These are phyloP conservation scores for Neodiprion virginianus DNA, from an alignment of 1,140 invertebrate genomes.

Conservation along the genomic window DNA sequence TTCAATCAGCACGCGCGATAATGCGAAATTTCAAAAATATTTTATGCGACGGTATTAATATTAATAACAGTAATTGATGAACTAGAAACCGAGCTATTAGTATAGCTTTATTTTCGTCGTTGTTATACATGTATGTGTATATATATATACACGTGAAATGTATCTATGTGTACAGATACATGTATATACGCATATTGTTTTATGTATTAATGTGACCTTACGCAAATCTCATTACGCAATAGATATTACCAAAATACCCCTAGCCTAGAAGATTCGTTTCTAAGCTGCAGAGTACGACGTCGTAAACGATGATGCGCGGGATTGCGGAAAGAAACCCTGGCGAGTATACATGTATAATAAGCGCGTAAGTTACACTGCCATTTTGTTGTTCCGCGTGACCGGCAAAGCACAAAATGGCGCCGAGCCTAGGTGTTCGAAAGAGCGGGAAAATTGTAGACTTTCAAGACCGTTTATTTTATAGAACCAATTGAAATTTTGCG, in stretches of 20 bases:
- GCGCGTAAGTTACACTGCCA: not conserved
- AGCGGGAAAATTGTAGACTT: too few relatives aligned
- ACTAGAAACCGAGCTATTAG: too few relatives aligned
- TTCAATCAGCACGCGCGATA: too few relatives aligned
- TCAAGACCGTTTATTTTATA: slow-evolving; percentile 4
- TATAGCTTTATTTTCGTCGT: not conserved
- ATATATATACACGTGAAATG: slow-evolving; percentile 22
- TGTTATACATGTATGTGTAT: slow-evolving; percentile 37
- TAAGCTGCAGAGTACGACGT: slow-evolving; percentile 7
- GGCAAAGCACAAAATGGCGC: not conserved
- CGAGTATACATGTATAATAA: slow-evolving; percentile 38
- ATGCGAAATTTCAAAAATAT: too few relatives aligned
- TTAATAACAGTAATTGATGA: too few relatives aligned
- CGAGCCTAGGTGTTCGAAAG: not conserved
- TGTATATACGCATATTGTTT: slow-evolving; percentile 4
- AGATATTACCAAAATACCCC: slow-evolving; percentile 50
- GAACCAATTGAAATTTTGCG: not conserved
- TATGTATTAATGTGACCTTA: slow-evolving; percentile 33
- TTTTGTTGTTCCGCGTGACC: too few relatives aligned
- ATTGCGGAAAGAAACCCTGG: not conserved
- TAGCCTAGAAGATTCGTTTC: slow-evolving; percentile 39
- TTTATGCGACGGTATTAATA: too few relatives aligned
- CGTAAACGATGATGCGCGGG: not conserved
- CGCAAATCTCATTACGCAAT: slow-evolving; percentile 54
- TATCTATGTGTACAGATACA: not conserved